A percentile compares a stretch with the other conserved stretches of the same genome.
These are phyloP conservation scores for Malurus alboscapulatus DNA, from an alignment of 2,113 vertebrate genomes.

Conservation along the genomic window DNA sequence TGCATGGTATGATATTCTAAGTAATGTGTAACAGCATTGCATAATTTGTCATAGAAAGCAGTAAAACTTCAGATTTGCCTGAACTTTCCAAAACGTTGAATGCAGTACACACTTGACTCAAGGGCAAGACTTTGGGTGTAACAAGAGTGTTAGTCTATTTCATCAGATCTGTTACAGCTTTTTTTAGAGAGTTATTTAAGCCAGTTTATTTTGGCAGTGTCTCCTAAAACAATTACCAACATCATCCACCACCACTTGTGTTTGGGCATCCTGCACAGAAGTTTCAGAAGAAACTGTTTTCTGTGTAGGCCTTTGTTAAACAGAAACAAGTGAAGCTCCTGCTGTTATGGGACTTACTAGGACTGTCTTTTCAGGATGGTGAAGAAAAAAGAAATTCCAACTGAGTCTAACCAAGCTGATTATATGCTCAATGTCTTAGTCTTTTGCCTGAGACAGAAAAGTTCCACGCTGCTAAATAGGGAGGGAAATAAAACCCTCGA, in stretches of 20 bases:
- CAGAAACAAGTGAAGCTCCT: background rate
- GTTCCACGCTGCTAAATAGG: background rate
- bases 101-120: background rate
- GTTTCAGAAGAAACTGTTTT: background rate
- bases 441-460: background rate
- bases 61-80: background rate
- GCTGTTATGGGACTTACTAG: background rate
- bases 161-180: background rate
- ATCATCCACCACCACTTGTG: background rate
- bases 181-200: background rate
- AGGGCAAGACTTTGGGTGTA: background rate
- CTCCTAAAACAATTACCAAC: background rate
- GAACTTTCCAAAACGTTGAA: background rate
- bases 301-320: background rate
- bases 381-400: background rate
- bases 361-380: background rate
- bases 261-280: background rate
- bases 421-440: background rate
- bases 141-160: background rate
- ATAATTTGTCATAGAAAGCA: background rate
- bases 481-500: background rate
- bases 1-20: background rate
- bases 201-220: background rate
- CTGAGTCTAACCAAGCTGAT: background rate
- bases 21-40: background rate